These are phyloP conservation scores for Argyresthia goedartella DNA, from an alignment of 2,888 invertebrate species.

Conservation along the genomic window DNA sequence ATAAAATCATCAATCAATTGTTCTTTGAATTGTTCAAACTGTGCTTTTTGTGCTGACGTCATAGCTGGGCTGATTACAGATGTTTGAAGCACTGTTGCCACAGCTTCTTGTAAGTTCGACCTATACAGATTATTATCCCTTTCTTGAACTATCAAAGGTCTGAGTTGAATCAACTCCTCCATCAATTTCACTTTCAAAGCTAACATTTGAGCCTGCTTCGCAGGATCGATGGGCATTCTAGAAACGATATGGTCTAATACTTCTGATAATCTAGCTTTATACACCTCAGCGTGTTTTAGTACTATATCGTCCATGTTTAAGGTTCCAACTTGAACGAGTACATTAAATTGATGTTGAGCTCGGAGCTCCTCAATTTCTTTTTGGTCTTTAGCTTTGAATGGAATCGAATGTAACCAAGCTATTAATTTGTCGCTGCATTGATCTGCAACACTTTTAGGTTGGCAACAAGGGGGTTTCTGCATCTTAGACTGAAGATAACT, in stretches of 20 bases:
- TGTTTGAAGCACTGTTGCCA: conserved; percentile 12
- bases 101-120: conserved; percentile 26
- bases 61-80: conserved; percentile 17
- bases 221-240: background rate
- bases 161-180: conserved; percentile 12
- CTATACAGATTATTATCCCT: conserved; percentile 29
- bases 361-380: background rate
- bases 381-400: background rate
- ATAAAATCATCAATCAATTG: conserved; percentile 37
- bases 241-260: conserved; percentile 22
- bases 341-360: background rate
- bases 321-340: conserved; percentile 24
- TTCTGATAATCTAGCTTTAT: conserved; percentile 25
- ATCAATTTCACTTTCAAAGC: background rate
- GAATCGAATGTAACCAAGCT: background rate
- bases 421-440: no score
- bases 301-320: conserved; percentile 29
- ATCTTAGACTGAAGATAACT: no score
- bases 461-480: no score
- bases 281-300: conserved; percentile 28
- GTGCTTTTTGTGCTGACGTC: conserved; percentile 13
- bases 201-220: background rate
- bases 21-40: conserved; percentile 23
- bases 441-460: no score
- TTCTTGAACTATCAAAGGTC: conserved; percentile 29